Evolutionary conservation across 1,140 invertebrate genomes (phyloP).

Genomic region (Nasonia giraulti): DNA sequence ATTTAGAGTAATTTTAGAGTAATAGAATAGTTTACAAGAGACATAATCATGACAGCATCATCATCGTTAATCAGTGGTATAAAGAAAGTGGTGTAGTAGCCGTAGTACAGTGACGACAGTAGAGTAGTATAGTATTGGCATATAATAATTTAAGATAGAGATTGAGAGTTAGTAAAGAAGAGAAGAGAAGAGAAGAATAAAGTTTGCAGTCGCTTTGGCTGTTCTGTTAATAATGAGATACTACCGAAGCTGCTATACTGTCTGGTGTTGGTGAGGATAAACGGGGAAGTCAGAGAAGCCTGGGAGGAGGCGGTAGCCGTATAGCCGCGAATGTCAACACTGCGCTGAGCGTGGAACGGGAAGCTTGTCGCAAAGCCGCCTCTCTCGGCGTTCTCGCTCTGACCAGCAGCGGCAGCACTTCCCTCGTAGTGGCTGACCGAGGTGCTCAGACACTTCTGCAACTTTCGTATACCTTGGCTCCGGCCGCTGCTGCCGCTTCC

Average conservation of each 20-base stretch:
- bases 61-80: background rate
- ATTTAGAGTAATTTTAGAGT: background rate
- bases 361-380: conserved; percentile 70
- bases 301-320: conserved; percentile 65
- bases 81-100: conserved; percentile 1
- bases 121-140: background rate
- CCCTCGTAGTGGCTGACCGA: conserved; percentile 85
- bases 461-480: conserved; percentile 92
- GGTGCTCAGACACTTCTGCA: conserved; percentile 88
- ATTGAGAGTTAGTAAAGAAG: background rate
- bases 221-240: conserved; percentile 73
- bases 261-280: conserved; percentile 79
- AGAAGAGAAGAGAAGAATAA: background rate
- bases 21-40: conserved; percentile 1
- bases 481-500: conserved; percentile 78
- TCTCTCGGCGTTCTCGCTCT: background rate
- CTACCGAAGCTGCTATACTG: conserved; percentile 96
- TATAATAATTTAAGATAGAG: background rate
- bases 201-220: conserved; percentile 41
- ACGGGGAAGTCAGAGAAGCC: conserved; percentile 70
- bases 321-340: conserved; percentile 73
- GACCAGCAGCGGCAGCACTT: conserved; percentile 52
- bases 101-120: background rate
- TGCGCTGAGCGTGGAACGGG: conserved; percentile 76
- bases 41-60: conserved; percentile 18